Conservation (phyloP, 2,797 vertebrate genomes). For the Pelobates cultripes region DNA sequence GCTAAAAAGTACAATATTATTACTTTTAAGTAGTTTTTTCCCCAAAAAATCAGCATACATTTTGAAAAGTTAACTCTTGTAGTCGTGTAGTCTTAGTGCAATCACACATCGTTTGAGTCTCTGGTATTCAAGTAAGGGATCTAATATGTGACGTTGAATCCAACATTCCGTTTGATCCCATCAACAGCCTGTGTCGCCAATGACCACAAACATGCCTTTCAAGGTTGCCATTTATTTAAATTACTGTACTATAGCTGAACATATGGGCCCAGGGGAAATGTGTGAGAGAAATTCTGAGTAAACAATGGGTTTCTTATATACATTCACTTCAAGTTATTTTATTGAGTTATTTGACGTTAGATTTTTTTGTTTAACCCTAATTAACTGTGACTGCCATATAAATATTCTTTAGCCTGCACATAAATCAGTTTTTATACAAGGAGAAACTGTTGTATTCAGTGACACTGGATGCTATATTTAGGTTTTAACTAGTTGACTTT, state of each 20-base stretch:
- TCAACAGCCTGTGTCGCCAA: not conserved
- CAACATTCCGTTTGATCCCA: not conserved
- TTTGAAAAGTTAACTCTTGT: no score
- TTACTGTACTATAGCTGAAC: not conserved
- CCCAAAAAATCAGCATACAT: no score
- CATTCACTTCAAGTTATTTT: conserved; percentile 14
- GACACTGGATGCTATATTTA: conserved; percentile 35
- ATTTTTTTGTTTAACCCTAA: conserved; percentile 38
- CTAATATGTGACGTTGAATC: not conserved
- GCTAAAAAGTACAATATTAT: not conserved
- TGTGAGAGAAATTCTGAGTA: not conserved
- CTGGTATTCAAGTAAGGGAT: not conserved
- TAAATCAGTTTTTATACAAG: conserved; percentile 8
- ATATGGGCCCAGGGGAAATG: not conserved
- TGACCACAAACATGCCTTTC: not conserved
- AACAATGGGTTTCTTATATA: conserved; percentile 28
- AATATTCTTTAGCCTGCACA: conserved; percentile 10
- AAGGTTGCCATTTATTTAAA: not conserved
- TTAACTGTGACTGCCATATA: conserved; percentile 32
- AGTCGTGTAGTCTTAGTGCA: no score
- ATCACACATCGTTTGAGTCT: not conserved
- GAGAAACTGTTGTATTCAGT: conserved; percentile 18
- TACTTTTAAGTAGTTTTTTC: not conserved
- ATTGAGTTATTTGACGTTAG: conserved; percentile 14
- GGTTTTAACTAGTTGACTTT: conserved; percentile 33